Percentiles rank a stretch among this genome's conserved stretches.
These are phyloP conservation scores for Andricus quercusramuli DNA, from an alignment of 2,888 invertebrate species.

Conservation along the genomic window DNA sequence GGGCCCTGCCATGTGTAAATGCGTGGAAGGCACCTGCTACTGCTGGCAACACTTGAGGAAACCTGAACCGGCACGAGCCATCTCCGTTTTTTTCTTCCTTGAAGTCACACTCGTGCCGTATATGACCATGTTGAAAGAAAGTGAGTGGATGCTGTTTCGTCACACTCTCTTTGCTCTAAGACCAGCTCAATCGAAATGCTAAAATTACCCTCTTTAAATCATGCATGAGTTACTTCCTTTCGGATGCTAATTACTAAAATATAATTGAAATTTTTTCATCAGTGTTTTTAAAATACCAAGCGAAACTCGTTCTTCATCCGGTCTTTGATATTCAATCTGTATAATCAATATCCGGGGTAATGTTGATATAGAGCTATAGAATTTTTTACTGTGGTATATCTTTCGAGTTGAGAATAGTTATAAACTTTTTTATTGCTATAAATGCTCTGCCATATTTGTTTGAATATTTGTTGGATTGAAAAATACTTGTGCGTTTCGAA, in stretches of 20 bases:
- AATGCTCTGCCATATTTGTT: no score
- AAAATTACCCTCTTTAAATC: constrained; percentile 15
- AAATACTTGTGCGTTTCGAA: no score
- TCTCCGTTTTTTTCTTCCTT: constrained; percentile 44
- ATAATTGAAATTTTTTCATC: not conserved
- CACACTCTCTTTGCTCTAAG: constrained; percentile 32
- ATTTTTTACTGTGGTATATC: no score
- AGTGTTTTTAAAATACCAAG: not conserved
- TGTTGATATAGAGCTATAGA: no score
- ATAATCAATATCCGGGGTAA: no score
- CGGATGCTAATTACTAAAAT: not conserved
- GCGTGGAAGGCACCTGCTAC: constrained; percentile 74
- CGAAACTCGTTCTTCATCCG: no score
- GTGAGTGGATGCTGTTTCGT: constrained; percentile 53
- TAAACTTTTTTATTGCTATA: no score
- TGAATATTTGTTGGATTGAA: no score
- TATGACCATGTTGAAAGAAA: constrained; percentile 51
- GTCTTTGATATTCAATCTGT: no score
- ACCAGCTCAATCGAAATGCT: constrained; percentile 24
- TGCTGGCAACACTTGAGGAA: constrained; percentile 58
- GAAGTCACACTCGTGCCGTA: constrained; percentile 31
- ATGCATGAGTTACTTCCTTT: not conserved
- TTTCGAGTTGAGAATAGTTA: no score
- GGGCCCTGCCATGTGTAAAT: constrained; percentile 60
- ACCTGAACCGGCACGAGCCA: constrained; percentile 68